These are phyloP conservation scores for Hippasteria phrygiana DNA, from an alignment of 53 echinoderm and acorn worm species.

Conservation along the genomic window DNA sequence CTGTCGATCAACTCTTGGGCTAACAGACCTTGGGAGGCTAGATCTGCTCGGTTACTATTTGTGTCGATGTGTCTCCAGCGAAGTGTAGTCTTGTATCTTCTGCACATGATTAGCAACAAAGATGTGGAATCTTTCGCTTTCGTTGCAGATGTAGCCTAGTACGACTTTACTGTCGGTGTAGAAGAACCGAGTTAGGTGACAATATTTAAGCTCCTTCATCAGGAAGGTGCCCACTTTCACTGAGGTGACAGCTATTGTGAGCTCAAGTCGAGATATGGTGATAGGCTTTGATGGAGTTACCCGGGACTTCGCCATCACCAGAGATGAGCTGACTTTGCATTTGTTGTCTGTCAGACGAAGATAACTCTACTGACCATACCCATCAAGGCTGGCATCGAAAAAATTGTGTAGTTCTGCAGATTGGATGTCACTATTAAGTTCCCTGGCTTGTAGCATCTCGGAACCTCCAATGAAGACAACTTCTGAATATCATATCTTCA, in stretches of 20 bases:
- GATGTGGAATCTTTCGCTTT: conserved; percentile 48
- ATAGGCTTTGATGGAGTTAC: too few species aligned
- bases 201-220: conserved; percentile 38
- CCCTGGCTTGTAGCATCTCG: conserved; percentile 50
- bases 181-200: conserved; percentile 39
- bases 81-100: conserved; percentile 42
- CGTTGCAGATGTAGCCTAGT: conserved; percentile 60
- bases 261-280: too few species aligned
- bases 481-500: conserved; percentile 50
- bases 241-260: conserved; percentile 51
- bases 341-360: conserved; percentile 22
- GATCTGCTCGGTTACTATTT: conserved; percentile 47
- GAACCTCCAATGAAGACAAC: conserved; percentile 29
- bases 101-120: conserved; percentile 65
- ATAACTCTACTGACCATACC: conserved; percentile 71
- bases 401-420: conserved; percentile 46
- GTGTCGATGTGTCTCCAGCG: conserved; percentile 59
- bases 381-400: conserved; percentile 58
- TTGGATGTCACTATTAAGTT: neutral
- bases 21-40: conserved; percentile 46
- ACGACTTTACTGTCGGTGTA: conserved; percentile 71
- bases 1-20: neutral
- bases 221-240: conserved; percentile 53
- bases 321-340: too few species aligned
- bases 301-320: too few species aligned